Percentiles rank a stretch among this genome's conserved stretches.
These are phyloP conservation scores for Bos javanicus DNA, from an alignment of 2,113 vertebrate species.

Conservation along the genomic window DNA sequence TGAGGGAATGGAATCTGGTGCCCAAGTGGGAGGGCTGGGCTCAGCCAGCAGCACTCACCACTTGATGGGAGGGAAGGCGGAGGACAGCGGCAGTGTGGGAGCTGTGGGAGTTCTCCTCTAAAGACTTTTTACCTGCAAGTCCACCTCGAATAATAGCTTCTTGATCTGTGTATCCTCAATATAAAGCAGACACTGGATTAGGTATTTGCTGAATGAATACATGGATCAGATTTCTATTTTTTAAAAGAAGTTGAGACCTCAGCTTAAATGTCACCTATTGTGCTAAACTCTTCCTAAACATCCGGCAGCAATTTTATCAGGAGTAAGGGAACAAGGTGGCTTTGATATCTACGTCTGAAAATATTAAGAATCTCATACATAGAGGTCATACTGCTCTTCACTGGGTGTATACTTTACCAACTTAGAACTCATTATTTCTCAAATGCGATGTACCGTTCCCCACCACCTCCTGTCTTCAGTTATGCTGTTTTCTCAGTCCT, in stretches of 20 bases:
- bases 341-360: not conserved
- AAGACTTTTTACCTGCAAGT: not conserved
- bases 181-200: not conserved
- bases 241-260: not conserved
- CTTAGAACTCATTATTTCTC: not conserved
- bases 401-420: not conserved
- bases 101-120: not conserved
- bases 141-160: not conserved
- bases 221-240: not conserved
- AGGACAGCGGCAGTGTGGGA: not conserved
- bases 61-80: accelerated
- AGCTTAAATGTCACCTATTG: not conserved
- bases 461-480: not conserved
- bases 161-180: not conserved
- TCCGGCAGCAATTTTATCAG: not conserved
- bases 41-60: not conserved
- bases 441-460: not conserved
- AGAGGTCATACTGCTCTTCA: not conserved
- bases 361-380: not conserved
- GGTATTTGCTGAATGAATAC: not conserved
- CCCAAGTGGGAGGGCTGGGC: not conserved
- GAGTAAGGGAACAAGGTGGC: not conserved
- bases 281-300: not conserved
- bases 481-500: not conserved
- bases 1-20: not conserved